A percentile compares a stretch with the other conserved stretches of the same genome.
Conservation (phyloP, 2,888 invertebrate species). For the Trissolcus japonicus region DNA sequence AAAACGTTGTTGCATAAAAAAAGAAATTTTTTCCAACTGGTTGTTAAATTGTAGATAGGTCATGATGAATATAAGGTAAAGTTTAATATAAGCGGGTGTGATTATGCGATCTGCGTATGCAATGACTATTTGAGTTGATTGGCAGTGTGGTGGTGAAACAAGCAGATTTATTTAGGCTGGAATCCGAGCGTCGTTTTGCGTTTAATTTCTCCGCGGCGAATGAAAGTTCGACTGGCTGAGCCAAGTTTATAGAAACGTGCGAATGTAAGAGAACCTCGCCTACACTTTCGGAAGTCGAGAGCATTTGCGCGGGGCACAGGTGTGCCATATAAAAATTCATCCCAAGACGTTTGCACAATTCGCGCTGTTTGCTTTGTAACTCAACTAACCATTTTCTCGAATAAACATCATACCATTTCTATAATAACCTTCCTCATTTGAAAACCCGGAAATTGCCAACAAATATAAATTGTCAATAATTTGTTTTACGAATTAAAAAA, state of each 20-base stretch:
- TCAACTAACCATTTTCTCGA: slow-evolving; percentile 24
- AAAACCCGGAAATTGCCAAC: background rate
- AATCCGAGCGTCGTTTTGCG: slow-evolving; percentile 48
- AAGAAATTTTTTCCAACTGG: too few species aligned
- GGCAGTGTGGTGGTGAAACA: slow-evolving; percentile 30
- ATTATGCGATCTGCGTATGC: slow-evolving; percentile 5
- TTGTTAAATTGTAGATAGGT: too few species aligned
- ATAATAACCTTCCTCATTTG: slow-evolving; percentile 2
- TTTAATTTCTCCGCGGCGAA: slow-evolving; percentile 57
- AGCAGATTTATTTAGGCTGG: slow-evolving; percentile 30
- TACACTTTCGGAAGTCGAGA: slow-evolving; percentile 51
- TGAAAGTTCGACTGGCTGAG: slow-evolving; percentile 53
- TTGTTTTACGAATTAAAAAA: too few species aligned
- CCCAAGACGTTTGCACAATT: slow-evolving; percentile 32
- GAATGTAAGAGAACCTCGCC: slow-evolving; percentile 53
- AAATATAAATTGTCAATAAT: too few species aligned
- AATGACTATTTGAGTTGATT: slow-evolving; percentile 48
- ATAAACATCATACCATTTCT: slow-evolving; percentile 8
- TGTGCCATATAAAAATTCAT: slow-evolving; percentile 35
- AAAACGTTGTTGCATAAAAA: too few species aligned
- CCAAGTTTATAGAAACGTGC: slow-evolving; percentile 54
- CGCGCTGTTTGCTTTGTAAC: slow-evolving; percentile 34
- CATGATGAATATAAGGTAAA: too few species aligned
- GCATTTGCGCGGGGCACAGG: slow-evolving; percentile 41
- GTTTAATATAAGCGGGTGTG: too few species aligned